A percentile compares a stretch with the other conserved stretches of the same genome.
phyloP scores from a whole-genome alignment of 1,140 invertebrate species.

The Drosophila serrata region DNA sequence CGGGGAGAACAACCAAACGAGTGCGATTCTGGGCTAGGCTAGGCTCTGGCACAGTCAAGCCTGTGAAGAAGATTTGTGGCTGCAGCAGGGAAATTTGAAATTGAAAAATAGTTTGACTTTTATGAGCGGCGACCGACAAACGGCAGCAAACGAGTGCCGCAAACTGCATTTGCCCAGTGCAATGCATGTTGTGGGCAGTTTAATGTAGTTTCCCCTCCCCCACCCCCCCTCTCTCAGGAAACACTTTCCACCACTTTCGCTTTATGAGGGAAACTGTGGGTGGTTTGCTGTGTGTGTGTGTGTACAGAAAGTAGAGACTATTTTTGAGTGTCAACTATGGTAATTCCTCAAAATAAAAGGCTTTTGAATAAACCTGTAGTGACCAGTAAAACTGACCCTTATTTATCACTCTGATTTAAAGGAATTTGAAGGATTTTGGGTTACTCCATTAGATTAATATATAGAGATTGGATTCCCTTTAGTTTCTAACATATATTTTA shows the following conservation, averaged over 20 bases:
- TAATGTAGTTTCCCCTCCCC: slow-evolving; percentile 31
- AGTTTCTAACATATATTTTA: background rate
- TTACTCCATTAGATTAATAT: background rate
- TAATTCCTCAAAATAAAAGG: slow-evolving; percentile 59
- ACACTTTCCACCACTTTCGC: slow-evolving; percentile 8
- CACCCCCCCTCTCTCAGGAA: too few relatives aligned
- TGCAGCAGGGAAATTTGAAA: slow-evolving; percentile 81
- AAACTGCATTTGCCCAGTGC: slow-evolving; percentile 38
- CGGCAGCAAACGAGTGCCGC: slow-evolving; percentile 37
- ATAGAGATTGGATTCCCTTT: background rate
- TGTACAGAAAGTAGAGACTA: slow-evolving; percentile 46
- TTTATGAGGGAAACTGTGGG: background rate
- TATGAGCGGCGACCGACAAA: slow-evolving; percentile 76
- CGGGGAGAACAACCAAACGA: slow-evolving; percentile 15
- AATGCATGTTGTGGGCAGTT: slow-evolving; percentile 55
- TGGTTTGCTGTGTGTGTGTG: slow-evolving; percentile 31
- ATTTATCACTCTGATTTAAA: background rate
- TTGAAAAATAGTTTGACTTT: slow-evolving; percentile 84
- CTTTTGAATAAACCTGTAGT: slow-evolving; percentile 37
- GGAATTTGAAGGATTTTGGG: background rate
- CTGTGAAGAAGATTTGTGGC: slow-evolving; percentile 78
- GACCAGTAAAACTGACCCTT: background rate
- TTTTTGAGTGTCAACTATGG: slow-evolving; percentile 35
- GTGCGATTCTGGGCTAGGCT: slow-evolving; percentile 14
- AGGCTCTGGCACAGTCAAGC: slow-evolving; percentile 25